phyloP scores from a whole-genome alignment of 2,888 invertebrate species.

The Boloria selene region DNA sequence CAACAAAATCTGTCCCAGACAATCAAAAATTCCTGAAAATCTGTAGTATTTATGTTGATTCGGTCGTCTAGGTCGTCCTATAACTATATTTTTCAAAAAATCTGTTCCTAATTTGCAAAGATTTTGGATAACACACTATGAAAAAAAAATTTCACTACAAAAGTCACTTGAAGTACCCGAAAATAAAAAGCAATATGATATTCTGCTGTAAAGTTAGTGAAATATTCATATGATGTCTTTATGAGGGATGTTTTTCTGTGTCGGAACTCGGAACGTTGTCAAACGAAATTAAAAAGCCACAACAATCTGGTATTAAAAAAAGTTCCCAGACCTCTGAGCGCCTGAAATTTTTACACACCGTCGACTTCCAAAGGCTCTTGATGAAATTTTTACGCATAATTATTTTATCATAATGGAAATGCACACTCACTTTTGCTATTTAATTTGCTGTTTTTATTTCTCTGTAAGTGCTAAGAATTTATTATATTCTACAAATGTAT shows the following conservation, averaged over 20 bases:
- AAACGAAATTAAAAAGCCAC: constrained; percentile 15
- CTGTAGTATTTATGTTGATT: too few species aligned
- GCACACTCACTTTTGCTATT: not conserved
- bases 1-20: too few species aligned
- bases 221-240: not conserved
- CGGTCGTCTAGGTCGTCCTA: too few species aligned
- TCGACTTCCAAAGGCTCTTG: constrained; percentile 4
- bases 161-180: too few species aligned
- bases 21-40: too few species aligned
- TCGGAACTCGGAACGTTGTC: not conserved
- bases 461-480: too few species aligned
- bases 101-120: too few species aligned
- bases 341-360: constrained; percentile 16
- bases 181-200: too few species aligned
- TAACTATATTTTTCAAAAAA: too few species aligned
- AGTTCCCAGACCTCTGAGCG: constrained; percentile 1
- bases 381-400: constrained; percentile 13
- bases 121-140: too few species aligned
- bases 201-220: too few species aligned
- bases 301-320: constrained; percentile 20
- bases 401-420: constrained; percentile 15
- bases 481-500: not conserved
- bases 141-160: too few species aligned
- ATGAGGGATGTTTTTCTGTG: constrained; percentile 7
- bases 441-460: not conserved